These are phyloP conservation scores for Pachydiplax longipennis DNA, from an alignment of 2,888 invertebrate genomes.

Conservation along the genomic window DNA sequence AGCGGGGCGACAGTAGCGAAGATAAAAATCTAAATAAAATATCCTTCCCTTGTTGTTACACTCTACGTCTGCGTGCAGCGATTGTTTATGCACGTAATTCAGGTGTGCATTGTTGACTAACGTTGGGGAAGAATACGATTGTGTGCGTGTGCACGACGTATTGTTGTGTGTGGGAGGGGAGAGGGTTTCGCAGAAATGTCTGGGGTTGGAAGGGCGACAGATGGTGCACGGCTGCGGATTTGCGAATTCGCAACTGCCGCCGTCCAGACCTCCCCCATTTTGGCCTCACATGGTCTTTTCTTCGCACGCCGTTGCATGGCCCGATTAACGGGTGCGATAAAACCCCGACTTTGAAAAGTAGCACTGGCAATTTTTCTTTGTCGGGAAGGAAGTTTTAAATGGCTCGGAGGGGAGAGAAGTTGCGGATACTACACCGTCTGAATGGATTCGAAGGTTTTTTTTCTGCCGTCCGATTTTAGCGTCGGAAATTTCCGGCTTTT, in stretches of 20 bases:
- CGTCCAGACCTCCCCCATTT: not conserved
- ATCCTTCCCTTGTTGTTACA: not conserved
- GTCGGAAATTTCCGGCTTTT: not conserved
- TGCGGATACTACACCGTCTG: not conserved
- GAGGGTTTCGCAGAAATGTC: not conserved
- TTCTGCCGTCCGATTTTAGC: not conserved
- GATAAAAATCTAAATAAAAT: no score
- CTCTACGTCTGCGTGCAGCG: not conserved
- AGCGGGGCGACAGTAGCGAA: no score
- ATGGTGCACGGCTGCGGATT: constrained; percentile 27
- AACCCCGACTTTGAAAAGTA: not conserved
- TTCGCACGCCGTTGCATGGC: not conserved
- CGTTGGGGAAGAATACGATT: not conserved
- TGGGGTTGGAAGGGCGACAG: constrained; percentile 39
- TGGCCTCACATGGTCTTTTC: not conserved
- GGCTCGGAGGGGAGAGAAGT: not conserved
- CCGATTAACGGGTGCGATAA: not conserved
- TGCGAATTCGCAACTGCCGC: constrained; percentile 31
- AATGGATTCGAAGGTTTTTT: not conserved
- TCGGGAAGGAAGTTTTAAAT: not conserved
- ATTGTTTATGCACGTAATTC: not conserved
- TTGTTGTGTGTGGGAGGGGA: not conserved
- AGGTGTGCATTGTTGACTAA: not conserved
- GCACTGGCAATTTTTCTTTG: not conserved
- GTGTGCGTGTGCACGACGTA: not conserved